These are phyloP conservation scores for Bursaphelenchus mucronatus DNA, from an alignment of 1,140 invertebrate genomes.

Conservation along the genomic window DNA sequence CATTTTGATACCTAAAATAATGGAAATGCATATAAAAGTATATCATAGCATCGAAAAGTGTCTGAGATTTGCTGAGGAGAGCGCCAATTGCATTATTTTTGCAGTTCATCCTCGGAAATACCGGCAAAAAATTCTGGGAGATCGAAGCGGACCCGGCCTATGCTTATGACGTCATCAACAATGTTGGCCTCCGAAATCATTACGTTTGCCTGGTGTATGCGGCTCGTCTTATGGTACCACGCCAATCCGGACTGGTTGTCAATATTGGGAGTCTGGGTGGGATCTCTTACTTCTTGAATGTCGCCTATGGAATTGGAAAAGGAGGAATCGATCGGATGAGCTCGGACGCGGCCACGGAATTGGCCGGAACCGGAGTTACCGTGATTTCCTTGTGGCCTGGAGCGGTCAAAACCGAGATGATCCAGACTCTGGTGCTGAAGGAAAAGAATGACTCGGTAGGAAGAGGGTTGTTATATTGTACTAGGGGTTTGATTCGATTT, in stretches of 20 bases:
- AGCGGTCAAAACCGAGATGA: constrained; percentile 30
- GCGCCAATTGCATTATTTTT: neutral
- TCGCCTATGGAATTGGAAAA: constrained; percentile 62
- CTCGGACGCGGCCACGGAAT: constrained; percentile 26
- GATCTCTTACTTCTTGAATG: constrained; percentile 61
- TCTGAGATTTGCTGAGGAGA: neutral
- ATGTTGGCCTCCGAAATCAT: constrained; percentile 27
- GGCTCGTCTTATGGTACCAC: constrained; percentile 26
- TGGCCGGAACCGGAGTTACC: constrained; percentile 17
- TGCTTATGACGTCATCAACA: constrained; percentile 27
- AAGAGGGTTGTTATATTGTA: too few relatives aligned
- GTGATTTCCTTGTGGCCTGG: constrained; percentile 25
- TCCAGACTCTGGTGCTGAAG: constrained; percentile 8
- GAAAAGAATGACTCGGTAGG: constrained; percentile 2
- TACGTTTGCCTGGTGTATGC: constrained; percentile 28
- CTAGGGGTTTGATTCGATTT: too few relatives aligned
- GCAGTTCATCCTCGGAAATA: constrained; percentile 20
- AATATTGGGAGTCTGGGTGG: constrained; percentile 62
- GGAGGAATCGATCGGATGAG: constrained; percentile 46
- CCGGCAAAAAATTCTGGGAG: constrained; percentile 14
- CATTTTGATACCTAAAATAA: neutral
- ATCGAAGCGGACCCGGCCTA: constrained; percentile 47
- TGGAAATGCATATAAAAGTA: constrained; percentile 5
- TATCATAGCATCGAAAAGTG: constrained; percentile 11
- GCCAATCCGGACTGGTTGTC: constrained; percentile 59